Conservation (phyloP, 2,888 invertebrate genomes). For the Phragmatobia fuliginosa region DNA sequence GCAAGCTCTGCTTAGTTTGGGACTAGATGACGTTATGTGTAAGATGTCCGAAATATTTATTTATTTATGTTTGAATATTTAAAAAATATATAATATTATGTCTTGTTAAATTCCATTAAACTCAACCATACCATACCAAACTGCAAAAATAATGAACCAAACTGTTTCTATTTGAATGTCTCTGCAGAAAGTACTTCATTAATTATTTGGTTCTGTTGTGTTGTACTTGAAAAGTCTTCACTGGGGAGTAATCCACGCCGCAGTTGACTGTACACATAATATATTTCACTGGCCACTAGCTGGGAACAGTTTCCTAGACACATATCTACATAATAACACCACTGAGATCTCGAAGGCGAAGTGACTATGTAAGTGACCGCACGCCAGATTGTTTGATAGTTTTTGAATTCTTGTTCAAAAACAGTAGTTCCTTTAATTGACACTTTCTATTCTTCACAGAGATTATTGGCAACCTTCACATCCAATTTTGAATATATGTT, state of each 20-base stretch:
- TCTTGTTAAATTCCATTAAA: too few relatives aligned
- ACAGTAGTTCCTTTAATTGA: not conserved
- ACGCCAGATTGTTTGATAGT: not conserved
- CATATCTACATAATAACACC: not conserved
- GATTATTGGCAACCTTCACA: not conserved
- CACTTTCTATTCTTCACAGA: not conserved
- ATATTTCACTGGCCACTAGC: slow-evolving; percentile 1
- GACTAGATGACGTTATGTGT: too few relatives aligned
- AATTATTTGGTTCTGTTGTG: not conserved
- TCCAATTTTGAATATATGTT: not conserved
- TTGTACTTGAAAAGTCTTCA: not conserved
- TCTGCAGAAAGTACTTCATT: not conserved
- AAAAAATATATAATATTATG: too few relatives aligned
- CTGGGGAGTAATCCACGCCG: not conserved
- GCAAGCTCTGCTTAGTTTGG: too few relatives aligned
- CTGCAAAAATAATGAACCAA: too few relatives aligned
- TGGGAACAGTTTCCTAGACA: not conserved
- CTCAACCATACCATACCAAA: too few relatives aligned
- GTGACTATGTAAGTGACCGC: not conserved
- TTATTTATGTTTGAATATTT: too few relatives aligned
- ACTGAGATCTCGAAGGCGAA: not conserved
- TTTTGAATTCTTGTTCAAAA: not conserved
- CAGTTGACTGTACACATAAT: slow-evolving; percentile 5
- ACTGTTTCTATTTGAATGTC: not conserved
- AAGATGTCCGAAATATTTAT: too few relatives aligned